A percentile compares a stretch with the other conserved stretches of the same genome.
Evolutionary conservation across 1,140 invertebrate genomes (phyloP).

Genomic region (Drosophila subobscura): DNA sequence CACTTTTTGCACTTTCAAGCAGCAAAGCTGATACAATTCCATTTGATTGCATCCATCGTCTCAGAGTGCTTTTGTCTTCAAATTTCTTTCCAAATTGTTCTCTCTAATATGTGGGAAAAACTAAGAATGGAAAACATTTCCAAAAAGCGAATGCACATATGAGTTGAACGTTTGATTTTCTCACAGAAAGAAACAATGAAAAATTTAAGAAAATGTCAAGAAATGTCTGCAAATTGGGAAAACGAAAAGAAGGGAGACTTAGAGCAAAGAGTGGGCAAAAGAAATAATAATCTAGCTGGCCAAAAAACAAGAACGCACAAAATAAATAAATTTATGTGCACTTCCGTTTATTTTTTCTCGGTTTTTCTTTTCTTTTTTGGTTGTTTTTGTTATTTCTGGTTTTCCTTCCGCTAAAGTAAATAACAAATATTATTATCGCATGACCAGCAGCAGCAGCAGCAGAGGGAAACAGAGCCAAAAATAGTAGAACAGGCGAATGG

Average conservation of each 20-base stretch:
- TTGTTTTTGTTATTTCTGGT: slow-evolving; percentile 30
- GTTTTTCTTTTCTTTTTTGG: slow-evolving; percentile 23
- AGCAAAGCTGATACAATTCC: too few species aligned
- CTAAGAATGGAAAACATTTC: background rate
- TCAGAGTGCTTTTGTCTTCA: too few species aligned
- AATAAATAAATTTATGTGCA: slow-evolving; percentile 83
- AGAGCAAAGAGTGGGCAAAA: slow-evolving; percentile 4
- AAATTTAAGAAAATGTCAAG: slow-evolving; percentile 23
- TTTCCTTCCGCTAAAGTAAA: slow-evolving; percentile 83
- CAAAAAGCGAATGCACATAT: background rate
- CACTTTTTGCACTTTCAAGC: too few species aligned
- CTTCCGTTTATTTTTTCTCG: slow-evolving; percentile 66
- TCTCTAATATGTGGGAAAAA: background rate
- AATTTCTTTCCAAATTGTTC: too few species aligned
- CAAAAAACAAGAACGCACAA: slow-evolving; percentile 23
- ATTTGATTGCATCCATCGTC: too few species aligned
- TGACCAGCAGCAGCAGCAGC: slow-evolving; percentile 45
- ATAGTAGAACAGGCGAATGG: slow-evolving; percentile 10
- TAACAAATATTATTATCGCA: slow-evolving; percentile 84
- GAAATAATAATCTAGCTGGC: slow-evolving; percentile 56
- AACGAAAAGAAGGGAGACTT: background rate
- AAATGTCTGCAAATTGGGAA: slow-evolving; percentile 13
- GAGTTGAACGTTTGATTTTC: background rate
- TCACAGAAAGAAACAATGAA: slow-evolving; percentile 25
- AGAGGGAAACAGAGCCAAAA: slow-evolving; percentile 30